Conservation (phyloP, 2,888 invertebrate genomes). For the Chrysomela aeneicollis region DNA sequence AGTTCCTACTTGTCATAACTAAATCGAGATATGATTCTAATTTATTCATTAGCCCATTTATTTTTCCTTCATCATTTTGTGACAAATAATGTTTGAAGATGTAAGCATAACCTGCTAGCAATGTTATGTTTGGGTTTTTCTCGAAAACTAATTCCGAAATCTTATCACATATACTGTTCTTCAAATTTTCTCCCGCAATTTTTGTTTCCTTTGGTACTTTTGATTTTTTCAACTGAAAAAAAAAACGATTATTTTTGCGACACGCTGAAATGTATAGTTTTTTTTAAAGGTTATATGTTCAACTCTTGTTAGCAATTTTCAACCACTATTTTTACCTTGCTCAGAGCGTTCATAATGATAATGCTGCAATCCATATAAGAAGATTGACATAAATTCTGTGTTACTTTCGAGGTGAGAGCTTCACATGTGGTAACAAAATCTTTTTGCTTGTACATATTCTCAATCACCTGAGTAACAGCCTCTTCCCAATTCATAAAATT, state of each 20-base stretch:
- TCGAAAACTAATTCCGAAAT: constrained; percentile 43
- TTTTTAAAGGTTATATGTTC: too few relatives aligned
- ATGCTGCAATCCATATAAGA: constrained; percentile 48
- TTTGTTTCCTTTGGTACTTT: constrained; percentile 47
- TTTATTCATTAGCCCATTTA: constrained; percentile 38
- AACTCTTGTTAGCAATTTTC: too few relatives aligned
- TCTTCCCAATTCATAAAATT: constrained; percentile 45
- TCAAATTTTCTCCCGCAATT: constrained; percentile 39
- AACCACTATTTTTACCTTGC: constrained; percentile 51
- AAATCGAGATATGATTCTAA: constrained; percentile 43
- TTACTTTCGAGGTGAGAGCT: constrained; percentile 43
- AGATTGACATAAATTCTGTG: constrained; percentile 44
- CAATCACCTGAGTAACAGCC: constrained; percentile 46
- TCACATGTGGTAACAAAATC: constrained; percentile 43
- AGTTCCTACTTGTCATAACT: constrained; percentile 38
- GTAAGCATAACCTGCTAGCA: constrained; percentile 36
- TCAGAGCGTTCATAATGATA: constrained; percentile 46
- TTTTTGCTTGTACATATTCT: constrained; percentile 50
- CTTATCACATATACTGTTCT: constrained; percentile 43
- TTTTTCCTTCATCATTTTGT: constrained; percentile 40
- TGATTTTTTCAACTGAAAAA: constrained; percentile 49
- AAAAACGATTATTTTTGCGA: constrained; percentile 9
- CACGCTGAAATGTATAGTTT: too few relatives aligned
- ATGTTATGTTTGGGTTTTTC: constrained; percentile 31
- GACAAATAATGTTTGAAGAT: constrained; percentile 43